These are phyloP conservation scores for Ooceraea biroi DNA, from an alignment of 1,140 invertebrate genomes.

Conservation along the genomic window DNA sequence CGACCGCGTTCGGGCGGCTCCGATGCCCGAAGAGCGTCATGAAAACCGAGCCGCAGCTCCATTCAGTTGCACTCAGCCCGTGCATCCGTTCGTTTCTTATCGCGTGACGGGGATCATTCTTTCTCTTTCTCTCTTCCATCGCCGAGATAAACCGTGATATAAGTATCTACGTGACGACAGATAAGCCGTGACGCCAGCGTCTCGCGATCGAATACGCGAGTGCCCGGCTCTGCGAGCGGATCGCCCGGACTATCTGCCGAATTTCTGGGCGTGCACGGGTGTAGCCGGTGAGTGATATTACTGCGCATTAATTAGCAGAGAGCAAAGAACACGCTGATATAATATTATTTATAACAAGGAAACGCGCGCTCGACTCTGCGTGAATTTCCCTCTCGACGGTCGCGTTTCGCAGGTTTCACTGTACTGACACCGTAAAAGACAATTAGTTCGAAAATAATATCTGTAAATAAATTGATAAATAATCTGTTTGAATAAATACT, in stretches of 20 bases:
- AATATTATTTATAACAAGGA: not conserved
- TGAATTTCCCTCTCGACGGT: not conserved
- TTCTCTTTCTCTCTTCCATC: not conserved
- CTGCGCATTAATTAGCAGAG: not conserved
- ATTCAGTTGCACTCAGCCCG: constrained; percentile 71
- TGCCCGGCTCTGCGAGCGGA: constrained; percentile 11
- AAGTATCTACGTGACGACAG: constrained; percentile 60
- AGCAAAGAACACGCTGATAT: not conserved
- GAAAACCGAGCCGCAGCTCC: constrained; percentile 48
- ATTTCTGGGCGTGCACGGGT: constrained; percentile 44
- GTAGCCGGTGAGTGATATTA: constrained; percentile 38
- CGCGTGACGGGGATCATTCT: constrained; percentile 51
- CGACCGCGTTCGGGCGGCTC: constrained; percentile 55
- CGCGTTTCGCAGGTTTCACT: not conserved
- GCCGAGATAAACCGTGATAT: constrained; percentile 69
- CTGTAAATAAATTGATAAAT: not conserved
- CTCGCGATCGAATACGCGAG: constrained; percentile 55
- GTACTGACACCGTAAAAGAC: not conserved
- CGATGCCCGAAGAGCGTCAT: constrained; percentile 48
- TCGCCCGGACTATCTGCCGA: constrained; percentile 26
- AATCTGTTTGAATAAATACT: no score
- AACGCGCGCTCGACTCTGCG: not conserved
- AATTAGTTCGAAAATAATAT: not conserved
- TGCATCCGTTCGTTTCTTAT: constrained; percentile 66
- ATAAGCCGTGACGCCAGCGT: constrained; percentile 54